Evolutionary conservation across 1,140 invertebrate species (phyloP), one percentile per base, ranked within the genome.

Genomic region (Drosophila navojoa): DNA sequence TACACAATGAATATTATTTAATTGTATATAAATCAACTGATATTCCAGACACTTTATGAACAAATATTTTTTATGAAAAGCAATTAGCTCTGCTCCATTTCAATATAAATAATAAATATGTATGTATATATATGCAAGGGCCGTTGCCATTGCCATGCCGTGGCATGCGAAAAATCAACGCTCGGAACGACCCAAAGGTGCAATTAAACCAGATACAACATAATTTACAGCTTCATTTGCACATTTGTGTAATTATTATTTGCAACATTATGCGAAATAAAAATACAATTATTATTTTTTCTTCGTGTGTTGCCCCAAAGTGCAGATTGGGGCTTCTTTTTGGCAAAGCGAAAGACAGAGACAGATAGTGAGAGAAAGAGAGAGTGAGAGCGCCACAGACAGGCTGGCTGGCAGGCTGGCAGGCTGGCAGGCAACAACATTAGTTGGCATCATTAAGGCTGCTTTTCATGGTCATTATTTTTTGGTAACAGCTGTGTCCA

Each of bases 391-490:
- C 15, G 45, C 55, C 50, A 67, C 75, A 70, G 61, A 66, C 72
- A 73, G 13, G 45, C 19, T 45, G n/a, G n/a, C 42, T 3, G 9
- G 42, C 42, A 6, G 4, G n/a, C 42, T 3, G 9, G 42, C 42
- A 6, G 4, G 42, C n/a, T 15, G 42, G 42, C 42, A 16, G n/a
- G n/a, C 50, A 79, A 81, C 74, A 90, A 85, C 85, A 90, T 91
- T 91, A 91, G 82, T 85, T 85, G 78, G 86, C 90, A 91, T 91
- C 90, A 91, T 91, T 91, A 91, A 91, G 86, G 86, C 84, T 91
- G 90, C 86, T 91, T 91, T 91, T 91, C 90, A 91, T 91, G 90
- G 90, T 91, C 90, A 91, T 91, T 91, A 90, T 91, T 89, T 91
- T 90, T 79, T 85, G 79, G 90, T 84, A 91, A 91, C 90, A 91